These are phyloP conservation scores for Sinocyclocheilus grahami DNA, from an alignment of 2,113 vertebrate species.

Conservation along the genomic window DNA sequence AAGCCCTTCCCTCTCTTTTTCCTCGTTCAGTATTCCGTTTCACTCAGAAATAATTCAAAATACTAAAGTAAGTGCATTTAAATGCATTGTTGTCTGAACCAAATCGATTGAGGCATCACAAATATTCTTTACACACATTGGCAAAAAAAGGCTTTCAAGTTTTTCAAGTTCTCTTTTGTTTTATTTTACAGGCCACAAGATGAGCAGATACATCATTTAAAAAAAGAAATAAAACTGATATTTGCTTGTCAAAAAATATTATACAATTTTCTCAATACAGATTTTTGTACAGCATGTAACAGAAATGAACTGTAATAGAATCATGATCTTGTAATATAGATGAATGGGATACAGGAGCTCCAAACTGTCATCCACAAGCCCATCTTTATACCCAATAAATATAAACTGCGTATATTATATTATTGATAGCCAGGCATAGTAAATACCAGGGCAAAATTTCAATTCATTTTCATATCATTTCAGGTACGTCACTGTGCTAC, in stretches of 20 bases:
- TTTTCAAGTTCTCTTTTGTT: conserved; percentile 58
- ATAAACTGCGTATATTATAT: conserved; percentile 78
- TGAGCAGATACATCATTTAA: conserved; percentile 80
- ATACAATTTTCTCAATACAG: conserved; percentile 79
- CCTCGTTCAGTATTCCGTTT: neutral
- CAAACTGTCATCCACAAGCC: conserved; percentile 60
- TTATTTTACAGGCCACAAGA: conserved; percentile 79
- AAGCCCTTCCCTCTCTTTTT: neutral
- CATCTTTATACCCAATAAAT: conserved; percentile 74
- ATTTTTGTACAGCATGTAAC: conserved; percentile 77
- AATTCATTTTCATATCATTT: conserved; percentile 70
- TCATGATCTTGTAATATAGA: conserved; percentile 65
- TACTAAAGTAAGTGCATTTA: neutral
- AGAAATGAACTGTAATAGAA: conserved; percentile 68
- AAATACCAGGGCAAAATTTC: conserved; percentile 68
- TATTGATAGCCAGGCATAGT: conserved; percentile 70
- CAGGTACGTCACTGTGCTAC: conserved; percentile 69
- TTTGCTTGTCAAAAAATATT: conserved; percentile 76
- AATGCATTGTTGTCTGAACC: neutral
- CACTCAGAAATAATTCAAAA: neutral
- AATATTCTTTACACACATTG: neutral
- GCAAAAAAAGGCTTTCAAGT: neutral
- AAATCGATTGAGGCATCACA: neutral
- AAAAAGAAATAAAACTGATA: conserved; percentile 75
- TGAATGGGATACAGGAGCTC: conserved; percentile 61